phyloP scores from a whole-genome alignment of 2,113 vertebrate species.

The Tenebrosternarchus preto region DNA sequence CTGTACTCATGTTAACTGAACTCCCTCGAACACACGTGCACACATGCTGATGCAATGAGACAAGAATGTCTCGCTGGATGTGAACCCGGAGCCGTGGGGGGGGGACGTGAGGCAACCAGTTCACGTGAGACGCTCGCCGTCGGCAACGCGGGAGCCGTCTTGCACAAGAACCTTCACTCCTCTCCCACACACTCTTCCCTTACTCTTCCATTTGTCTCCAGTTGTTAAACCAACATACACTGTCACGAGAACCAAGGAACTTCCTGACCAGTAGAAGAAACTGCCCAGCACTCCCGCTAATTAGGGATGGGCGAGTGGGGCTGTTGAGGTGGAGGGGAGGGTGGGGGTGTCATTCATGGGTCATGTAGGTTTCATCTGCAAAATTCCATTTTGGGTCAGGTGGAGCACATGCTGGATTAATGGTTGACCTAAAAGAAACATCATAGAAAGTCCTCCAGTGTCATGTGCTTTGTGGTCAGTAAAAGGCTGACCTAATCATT shows the following conservation, averaged over 20 bases:
- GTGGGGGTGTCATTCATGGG: not conserved
- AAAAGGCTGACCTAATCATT: too few species aligned
- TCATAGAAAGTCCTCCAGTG: not conserved
- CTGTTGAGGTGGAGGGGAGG: not conserved
- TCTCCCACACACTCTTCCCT: not conserved
- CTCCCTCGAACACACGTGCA: conserved; percentile 1
- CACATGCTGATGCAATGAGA: conserved; percentile 1
- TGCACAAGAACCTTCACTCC: conserved; percentile 7
- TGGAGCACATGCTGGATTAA: not conserved
- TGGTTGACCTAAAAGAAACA: not conserved
- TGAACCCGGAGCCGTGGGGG: conserved; percentile 39
- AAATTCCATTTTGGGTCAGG: not conserved
- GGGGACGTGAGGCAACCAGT: conserved; percentile 14
- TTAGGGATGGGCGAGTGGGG: conserved; percentile 8
- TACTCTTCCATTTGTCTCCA: not conserved
- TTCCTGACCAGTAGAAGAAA: not conserved
- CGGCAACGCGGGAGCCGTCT: conserved; percentile 25
- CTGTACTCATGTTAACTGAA: conserved; percentile 33
- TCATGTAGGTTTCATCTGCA: not conserved
- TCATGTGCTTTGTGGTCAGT: not conserved
- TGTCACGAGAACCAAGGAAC: not conserved
- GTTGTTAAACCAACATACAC: conserved; percentile 19
- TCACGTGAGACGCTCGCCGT: conserved; percentile 37
- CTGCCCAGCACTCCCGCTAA: not conserved
- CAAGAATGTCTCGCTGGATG: conserved; percentile 44